phyloP scores from a whole-genome alignment of 2,113 vertebrate species.

The Galeopterus variegatus region DNA sequence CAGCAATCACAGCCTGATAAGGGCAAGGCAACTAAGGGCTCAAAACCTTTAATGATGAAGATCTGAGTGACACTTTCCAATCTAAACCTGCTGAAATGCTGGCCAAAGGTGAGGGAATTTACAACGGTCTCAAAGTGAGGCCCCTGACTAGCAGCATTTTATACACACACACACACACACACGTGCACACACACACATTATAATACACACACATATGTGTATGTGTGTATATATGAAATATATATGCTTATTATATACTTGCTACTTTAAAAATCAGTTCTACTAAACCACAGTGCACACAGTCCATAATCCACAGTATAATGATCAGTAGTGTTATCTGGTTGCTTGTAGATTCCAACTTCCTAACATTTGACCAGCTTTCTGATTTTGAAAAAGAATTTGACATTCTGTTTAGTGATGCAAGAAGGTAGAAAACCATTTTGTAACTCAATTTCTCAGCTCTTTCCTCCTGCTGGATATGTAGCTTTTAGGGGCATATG shows the following conservation, averaged over 20 bases:
- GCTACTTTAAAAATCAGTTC: slow-evolving; percentile 44
- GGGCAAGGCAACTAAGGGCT: no score
- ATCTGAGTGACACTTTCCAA: no score
- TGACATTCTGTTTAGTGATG: background rate
- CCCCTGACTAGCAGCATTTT: no score
- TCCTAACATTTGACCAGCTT: background rate
- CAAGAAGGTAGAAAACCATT: slow-evolving; percentile 50
- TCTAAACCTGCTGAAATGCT: no score
- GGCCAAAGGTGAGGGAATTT: no score
- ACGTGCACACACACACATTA: no score
- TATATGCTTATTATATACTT: background rate
- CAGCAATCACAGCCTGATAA: no score
- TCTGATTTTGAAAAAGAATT: slow-evolving; percentile 38
- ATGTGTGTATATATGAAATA: no score
- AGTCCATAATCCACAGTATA: background rate
- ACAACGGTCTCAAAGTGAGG: no score
- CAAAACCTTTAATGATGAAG: no score
- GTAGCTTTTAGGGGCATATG: slow-evolving; percentile 81
- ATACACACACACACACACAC: no score
- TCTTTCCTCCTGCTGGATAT: slow-evolving; percentile 68
- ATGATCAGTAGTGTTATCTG: background rate
- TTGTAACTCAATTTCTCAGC: slow-evolving; percentile 73
- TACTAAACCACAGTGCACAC: background rate
- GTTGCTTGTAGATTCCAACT: slow-evolving; percentile 31
- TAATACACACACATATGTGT: no score